A percentile compares a stretch with the other conserved stretches of the same genome.
phyloP scores from a whole-genome alignment of 2,797 vertebrate species.

The Sciurus carolinensis region DNA sequence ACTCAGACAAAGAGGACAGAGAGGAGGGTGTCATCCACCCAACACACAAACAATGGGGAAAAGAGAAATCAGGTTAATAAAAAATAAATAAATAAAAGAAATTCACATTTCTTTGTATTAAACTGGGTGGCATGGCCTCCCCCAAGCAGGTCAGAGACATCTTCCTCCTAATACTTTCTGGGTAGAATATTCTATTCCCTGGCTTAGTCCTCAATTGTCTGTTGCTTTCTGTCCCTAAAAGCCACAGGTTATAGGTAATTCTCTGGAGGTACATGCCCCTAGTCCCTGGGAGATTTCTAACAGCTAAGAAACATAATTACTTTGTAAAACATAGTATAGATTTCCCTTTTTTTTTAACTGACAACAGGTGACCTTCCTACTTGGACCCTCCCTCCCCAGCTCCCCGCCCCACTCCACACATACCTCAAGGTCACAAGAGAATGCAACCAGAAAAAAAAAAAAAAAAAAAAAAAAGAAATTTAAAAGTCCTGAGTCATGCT shows the following conservation, averaged over 20 bases:
- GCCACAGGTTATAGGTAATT: background rate
- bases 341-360: background rate
- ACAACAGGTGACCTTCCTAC: background rate
- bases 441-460: constrained; percentile 23
- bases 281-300: background rate
- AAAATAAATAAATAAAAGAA: background rate
- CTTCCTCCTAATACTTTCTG: background rate
- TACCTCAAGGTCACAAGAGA: constrained; percentile 38
- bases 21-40: background rate
- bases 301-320: background rate
- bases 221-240: background rate
- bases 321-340: background rate
- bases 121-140: background rate
- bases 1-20: background rate
- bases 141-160: too few species aligned
- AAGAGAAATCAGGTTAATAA: background rate
- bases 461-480: background rate
- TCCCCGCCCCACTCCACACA: too few species aligned
- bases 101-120: background rate
- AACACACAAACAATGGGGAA: fast-evolving
- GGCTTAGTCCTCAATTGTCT: background rate
- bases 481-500: background rate
- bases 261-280: too few species aligned
- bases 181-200: background rate
- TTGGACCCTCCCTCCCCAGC: fast-evolving